Conservation (phyloP, 2,888 invertebrate genomes). For the Trachelus troglodyta region DNA sequence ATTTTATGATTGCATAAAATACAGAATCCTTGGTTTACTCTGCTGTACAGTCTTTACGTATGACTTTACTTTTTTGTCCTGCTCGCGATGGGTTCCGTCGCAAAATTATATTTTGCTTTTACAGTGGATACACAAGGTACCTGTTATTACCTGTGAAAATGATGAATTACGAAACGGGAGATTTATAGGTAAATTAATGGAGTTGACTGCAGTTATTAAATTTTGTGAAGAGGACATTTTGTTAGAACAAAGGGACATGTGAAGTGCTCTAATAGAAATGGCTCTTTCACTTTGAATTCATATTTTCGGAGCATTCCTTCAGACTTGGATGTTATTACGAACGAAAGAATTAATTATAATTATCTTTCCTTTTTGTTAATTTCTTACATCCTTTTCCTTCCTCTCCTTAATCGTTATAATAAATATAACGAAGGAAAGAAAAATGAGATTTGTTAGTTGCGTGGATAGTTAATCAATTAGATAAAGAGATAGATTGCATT, state of each 20-base stretch:
- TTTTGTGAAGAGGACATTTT: neutral
- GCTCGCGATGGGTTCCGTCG: neutral
- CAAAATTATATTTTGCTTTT: neutral
- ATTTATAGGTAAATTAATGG: neutral
- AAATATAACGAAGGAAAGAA: constrained; percentile 29
- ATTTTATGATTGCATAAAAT: constrained; percentile 51
- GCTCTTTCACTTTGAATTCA: too few species aligned
- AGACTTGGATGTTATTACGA: constrained; percentile 8
- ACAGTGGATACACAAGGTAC: neutral
- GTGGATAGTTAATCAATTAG: constrained; percentile 36
- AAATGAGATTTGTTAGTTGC: constrained; percentile 24
- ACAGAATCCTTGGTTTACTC: constrained; percentile 40
- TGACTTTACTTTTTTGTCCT: neutral
- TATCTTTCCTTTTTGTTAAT: constrained; percentile 14
- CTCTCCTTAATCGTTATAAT: constrained; percentile 14
- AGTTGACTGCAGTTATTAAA: neutral
- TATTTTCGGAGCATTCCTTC: neutral
- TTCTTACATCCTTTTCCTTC: constrained; percentile 1
- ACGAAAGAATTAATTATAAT: constrained; percentile 29
- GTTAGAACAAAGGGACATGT: neutral
- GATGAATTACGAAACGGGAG: neutral
- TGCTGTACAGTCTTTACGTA: constrained; percentile 47
- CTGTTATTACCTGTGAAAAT: neutral
- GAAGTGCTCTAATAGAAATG: neutral
- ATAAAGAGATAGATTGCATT: constrained; percentile 27